Evolutionary conservation across 2,113 vertebrate species (phyloP), one percentile per base, ranked within the genome.

Genomic region (Gallinago jamesoni): DNA sequence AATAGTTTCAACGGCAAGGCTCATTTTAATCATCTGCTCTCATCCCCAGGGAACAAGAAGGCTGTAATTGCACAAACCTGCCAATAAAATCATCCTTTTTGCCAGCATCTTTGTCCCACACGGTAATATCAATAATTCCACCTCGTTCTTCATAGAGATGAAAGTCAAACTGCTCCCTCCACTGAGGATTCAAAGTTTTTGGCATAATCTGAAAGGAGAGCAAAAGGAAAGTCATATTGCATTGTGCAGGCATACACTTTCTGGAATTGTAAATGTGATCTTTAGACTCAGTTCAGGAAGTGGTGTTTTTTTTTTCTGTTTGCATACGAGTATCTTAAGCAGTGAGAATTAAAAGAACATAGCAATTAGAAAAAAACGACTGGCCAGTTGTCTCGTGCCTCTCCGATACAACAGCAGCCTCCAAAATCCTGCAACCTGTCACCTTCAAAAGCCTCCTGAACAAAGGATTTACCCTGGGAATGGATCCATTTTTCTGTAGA

Each of bases 151-250:
- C 99, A 94, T 99, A 99, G 84, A 99, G 97, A 98, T 99, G 99
- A 97, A 99, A 99, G 97, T 99, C 99, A 98, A 99, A 99, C 97
- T 99, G 99, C 94, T 99, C 99, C 64, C 99, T 98, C 99, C 99
- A 99, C 95, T 99, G 99, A 77, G 99, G 99, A 98, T 99, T 99
- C 96, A 99, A 97, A 9, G 99, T 99, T 98, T 99, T 99, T 68
- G 98, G 98, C 97, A 99, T 98, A 62, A 98, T 99, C 99, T 99
- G 95, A 68, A 93, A 95, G 28, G 68, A 95, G 30, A 92, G 52
- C n/a, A 63, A 69, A 79, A 57, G 79, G 69, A 93, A 95, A 66
- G 16, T 57, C n/a, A 50, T 76, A 64, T 22, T 81, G 17, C 30
- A 7, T 76, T 63, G 64, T 27, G 3, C 5, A 80, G 50, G 9